A percentile compares a stretch with the other conserved stretches of the same genome.
These are phyloP conservation scores for Euplagia quadripunctaria DNA, from an alignment of 2,888 invertebrate genomes.

Conservation along the genomic window DNA sequence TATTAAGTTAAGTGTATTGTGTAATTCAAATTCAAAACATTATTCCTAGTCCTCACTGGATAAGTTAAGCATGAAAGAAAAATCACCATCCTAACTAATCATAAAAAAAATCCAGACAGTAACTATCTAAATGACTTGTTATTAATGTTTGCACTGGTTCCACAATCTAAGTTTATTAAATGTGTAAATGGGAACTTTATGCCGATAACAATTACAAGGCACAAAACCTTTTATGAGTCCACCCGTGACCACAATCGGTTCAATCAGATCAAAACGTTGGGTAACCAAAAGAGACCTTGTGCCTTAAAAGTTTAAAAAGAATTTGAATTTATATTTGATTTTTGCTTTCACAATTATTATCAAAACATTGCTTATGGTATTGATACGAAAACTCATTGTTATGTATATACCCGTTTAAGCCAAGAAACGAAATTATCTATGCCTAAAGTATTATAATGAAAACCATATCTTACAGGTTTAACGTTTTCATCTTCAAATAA, in stretches of 20 bases:
- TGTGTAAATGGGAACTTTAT: too few relatives aligned
- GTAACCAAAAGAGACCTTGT: too few relatives aligned
- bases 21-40: background rate
- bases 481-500: conserved; percentile 87
- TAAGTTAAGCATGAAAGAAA: background rate
- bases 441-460: background rate
- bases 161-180: too few relatives aligned
- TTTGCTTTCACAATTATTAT: background rate
- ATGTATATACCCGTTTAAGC: background rate
- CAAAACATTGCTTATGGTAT: background rate
- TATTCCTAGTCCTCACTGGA: background rate
- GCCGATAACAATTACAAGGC: too few relatives aligned
- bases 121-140: background rate
- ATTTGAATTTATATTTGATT: background rate
- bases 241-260: too few relatives aligned
- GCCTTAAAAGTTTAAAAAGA: background rate
- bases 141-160: background rate
- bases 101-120: too few relatives aligned
- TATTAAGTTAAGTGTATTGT: background rate
- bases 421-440: background rate
- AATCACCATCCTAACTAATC: background rate
- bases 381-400: background rate
- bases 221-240: too few relatives aligned
- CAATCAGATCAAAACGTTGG: too few relatives aligned
- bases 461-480: conserved; percentile 73